Conservation (phyloP, 2,888 invertebrate species). For the Petrolisthes manimaculis region DNA sequence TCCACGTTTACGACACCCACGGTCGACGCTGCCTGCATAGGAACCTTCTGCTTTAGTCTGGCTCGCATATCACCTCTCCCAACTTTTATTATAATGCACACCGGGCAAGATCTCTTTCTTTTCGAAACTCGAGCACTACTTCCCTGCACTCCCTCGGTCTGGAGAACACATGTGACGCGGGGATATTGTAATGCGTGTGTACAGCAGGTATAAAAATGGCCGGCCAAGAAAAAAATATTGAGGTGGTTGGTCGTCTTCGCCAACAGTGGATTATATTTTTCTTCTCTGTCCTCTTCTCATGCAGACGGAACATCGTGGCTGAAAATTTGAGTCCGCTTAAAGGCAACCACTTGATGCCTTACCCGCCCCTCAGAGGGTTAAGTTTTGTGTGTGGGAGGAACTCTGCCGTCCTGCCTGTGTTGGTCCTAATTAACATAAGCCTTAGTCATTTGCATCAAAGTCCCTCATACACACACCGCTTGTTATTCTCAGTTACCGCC, state of each 20-base stretch:
- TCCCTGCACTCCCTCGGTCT: neutral
- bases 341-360: conserved; percentile 27
- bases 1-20: conserved; percentile 43
- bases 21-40: conserved; percentile 46
- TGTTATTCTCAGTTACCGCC: conserved; percentile 29
- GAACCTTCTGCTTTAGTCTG: conserved; percentile 37
- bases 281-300: neutral
- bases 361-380: conserved; percentile 25
- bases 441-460: conserved; percentile 37
- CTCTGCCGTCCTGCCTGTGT: conserved; percentile 29
- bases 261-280: neutral
- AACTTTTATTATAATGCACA: conserved; percentile 44
- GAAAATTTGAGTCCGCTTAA: conserved; percentile 34
- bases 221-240: neutral
- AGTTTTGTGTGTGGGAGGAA: conserved; percentile 38
- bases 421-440: conserved; percentile 44
- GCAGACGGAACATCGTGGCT: conserved; percentile 21
- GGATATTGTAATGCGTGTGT: conserved; percentile 27
- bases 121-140: conserved; percentile 16
- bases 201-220: conserved; percentile 11
- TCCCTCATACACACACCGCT: conserved; percentile 28
- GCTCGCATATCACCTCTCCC: conserved; percentile 36
- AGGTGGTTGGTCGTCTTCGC: conserved; percentile 24
- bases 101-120: conserved; percentile 1
- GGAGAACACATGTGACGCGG: neutral